Evolutionary conservation across 2,797 vertebrate species (phyloP).

Genomic region (Coranthus polyacanthus): DNA sequence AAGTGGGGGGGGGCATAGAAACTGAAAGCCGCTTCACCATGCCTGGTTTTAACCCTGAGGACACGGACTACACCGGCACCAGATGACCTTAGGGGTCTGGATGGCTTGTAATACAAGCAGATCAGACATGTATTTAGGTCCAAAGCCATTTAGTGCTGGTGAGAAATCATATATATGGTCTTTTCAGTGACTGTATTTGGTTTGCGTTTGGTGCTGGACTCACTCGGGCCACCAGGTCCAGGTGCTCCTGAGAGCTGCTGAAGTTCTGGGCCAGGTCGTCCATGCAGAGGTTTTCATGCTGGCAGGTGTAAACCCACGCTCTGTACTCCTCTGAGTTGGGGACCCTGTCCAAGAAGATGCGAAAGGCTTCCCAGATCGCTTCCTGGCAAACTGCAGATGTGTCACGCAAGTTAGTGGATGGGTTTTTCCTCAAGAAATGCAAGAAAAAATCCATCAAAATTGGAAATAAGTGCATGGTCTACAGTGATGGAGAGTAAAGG

Average conservation of each 20-base stretch:
- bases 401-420: neutral
- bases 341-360: constrained; percentile 93
- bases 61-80: no score
- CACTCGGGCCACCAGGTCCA: constrained; percentile 91
- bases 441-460: neutral
- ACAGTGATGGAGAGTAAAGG: no score
- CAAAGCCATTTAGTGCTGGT: no score
- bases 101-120: no score
- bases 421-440: neutral
- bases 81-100: no score
- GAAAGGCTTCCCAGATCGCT: constrained; percentile 96
- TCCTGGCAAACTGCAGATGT: constrained; percentile 92
- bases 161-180: neutral
- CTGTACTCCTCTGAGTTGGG: constrained; percentile 92
- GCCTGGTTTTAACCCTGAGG: no score
- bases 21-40: no score
- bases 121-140: no score
- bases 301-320: constrained; percentile 92
- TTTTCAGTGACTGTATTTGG: neutral
- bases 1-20: no score
- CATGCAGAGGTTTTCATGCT: constrained; percentile 92
- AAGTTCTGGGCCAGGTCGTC: constrained; percentile 94
- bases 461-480: no score
- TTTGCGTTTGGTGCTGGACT: constrained; percentile 61
- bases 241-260: constrained; percentile 93